Base-by-base conservation (phyloP, 1,140 invertebrate species). In the Atopsyche davidsoni region DNA sequence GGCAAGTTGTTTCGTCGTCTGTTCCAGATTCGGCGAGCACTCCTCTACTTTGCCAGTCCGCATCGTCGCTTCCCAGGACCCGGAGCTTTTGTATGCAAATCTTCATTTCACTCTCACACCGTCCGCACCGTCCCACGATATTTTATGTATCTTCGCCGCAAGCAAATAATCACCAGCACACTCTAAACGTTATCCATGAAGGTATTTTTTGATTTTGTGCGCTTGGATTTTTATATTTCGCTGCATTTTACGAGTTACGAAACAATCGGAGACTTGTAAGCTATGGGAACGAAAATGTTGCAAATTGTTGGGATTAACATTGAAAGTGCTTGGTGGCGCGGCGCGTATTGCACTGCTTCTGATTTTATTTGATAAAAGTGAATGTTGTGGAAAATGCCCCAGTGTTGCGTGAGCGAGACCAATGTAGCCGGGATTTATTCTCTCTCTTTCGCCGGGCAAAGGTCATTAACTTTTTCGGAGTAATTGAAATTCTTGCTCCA, bases 301-400 rank as follows among this genome's bases (percentile, higher is more conserved):
- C 24, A 28, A 23, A 43, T 21, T 16, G 24, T 13, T 16, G 9
- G n/a, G 24, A 43, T 43, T 22, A 43, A 43, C 11, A 45, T 38
- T 6, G 45, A 47, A 47, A 47, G 45, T 38, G 45, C 9, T 23
- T 19, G n/a, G n/a, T n/a, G n/a, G n/a, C n/a, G n/a, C n/a, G n/a
- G 17, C 43, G 25, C n/a, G 17, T 45, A 45, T 34, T 45, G 43
- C 43, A 32, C 43, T 19, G 23, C n/a, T 9, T 25, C 23, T 25
- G 43, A 45, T 32, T 45, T 18, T 38, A 13, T 23, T 47, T 2
- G 17, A 47, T 47, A 47, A 47, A 47, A 47, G 34, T 47, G 45
- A 36, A 38, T 13, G 34, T 13, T 16, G 13, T 25, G 17, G 44
- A 22, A 43, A 45, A 44, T 21, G 31, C n/a, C n/a, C n/a, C n/a